Evolutionary conservation across 2,113 vertebrate genomes (phyloP).

Genomic region (Psettodes erumei): DNA sequence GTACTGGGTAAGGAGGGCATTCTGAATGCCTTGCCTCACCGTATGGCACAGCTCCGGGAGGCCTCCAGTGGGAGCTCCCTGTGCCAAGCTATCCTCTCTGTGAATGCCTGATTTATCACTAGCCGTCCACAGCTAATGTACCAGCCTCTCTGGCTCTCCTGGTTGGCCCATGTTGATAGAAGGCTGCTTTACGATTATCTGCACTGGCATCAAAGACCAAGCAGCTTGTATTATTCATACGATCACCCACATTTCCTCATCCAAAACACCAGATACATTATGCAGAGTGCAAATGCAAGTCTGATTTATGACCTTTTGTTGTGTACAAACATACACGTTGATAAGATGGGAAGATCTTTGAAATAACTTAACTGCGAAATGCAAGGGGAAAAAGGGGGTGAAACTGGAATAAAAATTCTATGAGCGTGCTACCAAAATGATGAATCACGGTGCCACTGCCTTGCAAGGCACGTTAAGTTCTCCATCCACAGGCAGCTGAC

Average conservation of each 20-base stretch:
- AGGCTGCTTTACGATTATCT: slow-evolving; percentile 88
- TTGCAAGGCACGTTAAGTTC: slow-evolving; percentile 25
- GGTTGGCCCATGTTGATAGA: slow-evolving; percentile 84
- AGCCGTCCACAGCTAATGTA: slow-evolving; percentile 88
- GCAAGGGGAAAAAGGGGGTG: neutral
- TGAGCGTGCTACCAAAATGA: slow-evolving; percentile 46
- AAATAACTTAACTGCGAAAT: slow-evolving; percentile 44
- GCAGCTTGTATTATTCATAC: slow-evolving; percentile 95
- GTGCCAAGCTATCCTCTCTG: slow-evolving; percentile 68
- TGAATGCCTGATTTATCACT: slow-evolving; percentile 91
- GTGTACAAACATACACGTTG: slow-evolving; percentile 82
- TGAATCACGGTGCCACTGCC: slow-evolving; percentile 56
- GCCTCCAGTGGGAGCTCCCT: slow-evolving; percentile 57
- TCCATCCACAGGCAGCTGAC: slow-evolving; percentile 55
- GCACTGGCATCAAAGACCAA: slow-evolving; percentile 85
- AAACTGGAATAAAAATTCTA: slow-evolving; percentile 52
- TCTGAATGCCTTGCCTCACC: slow-evolving; percentile 80
- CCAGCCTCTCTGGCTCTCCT: slow-evolving; percentile 89
- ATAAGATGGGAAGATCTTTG: slow-evolving; percentile 62
- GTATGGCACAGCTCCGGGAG: slow-evolving; percentile 69
- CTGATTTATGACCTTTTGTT: slow-evolving; percentile 89
- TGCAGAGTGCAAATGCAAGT: slow-evolving; percentile 90
- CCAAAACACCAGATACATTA: slow-evolving; percentile 85
- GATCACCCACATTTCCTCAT: slow-evolving; percentile 85
- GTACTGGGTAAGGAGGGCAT: slow-evolving; percentile 76